Percentiles rank a stretch among this genome's conserved stretches.
Conservation (phyloP, 2,113 vertebrate species). For the Conger conger region DNA sequence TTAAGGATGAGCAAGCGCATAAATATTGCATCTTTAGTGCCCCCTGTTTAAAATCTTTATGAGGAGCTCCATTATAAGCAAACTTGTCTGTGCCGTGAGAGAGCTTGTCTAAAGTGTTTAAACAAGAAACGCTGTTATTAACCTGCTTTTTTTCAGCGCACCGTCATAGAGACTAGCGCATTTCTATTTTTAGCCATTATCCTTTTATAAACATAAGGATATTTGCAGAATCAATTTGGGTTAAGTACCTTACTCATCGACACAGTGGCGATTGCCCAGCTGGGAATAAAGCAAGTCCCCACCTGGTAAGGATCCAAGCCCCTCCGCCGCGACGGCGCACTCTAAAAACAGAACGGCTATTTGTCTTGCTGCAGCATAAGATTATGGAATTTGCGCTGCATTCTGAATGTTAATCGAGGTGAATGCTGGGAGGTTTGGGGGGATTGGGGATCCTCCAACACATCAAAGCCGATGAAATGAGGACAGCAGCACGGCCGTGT, state of each 20-base stretch:
- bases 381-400: slow-evolving; percentile 22
- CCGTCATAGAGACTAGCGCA: background rate
- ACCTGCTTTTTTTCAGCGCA: background rate
- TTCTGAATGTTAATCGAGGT: slow-evolving; percentile 45
- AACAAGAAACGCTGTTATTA: background rate
- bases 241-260: background rate
- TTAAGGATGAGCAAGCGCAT: background rate
- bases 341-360: background rate
- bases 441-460: slow-evolving; percentile 30
- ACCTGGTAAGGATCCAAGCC: background rate
- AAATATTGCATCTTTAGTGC: background rate
- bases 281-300: background rate
- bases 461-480: slow-evolving; percentile 57
- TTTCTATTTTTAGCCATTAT: background rate
- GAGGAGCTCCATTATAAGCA: background rate
- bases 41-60: background rate
- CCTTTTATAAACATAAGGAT: background rate
- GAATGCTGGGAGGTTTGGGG: background rate
- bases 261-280: background rate
- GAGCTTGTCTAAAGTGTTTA: slow-evolving; percentile 9
- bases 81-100: background rate
- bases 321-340: background rate
- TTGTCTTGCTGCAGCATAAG: background rate
- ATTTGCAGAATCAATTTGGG: background rate
- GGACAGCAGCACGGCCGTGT: slow-evolving; percentile 43